A percentile compares a stretch with the other conserved stretches of the same genome.
These are phyloP conservation scores for Lophotriccus pileatus DNA, from an alignment of 2,797 vertebrate genomes.

Conservation along the genomic window DNA sequence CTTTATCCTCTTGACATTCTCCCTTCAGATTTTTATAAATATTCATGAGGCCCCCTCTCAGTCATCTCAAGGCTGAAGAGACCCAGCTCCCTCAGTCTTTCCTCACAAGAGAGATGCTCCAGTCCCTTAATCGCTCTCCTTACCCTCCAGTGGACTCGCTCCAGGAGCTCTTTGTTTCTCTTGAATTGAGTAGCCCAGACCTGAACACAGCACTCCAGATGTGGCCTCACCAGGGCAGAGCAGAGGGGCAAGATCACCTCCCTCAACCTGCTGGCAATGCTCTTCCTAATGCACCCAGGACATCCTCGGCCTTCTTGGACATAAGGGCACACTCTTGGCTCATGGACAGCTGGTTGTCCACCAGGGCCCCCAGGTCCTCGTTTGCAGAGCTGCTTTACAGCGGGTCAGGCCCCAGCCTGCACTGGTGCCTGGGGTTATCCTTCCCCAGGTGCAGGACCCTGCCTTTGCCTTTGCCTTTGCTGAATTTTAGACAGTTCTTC, in stretches of 20 bases:
- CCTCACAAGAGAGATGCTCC: neutral
- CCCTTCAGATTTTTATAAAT: neutral
- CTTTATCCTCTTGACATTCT: neutral
- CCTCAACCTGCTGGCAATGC: accelerated
- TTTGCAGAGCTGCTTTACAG: neutral
- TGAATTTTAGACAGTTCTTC: neutral
- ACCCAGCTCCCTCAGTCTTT: neutral
- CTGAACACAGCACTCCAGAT: neutral
- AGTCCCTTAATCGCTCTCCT: no score
- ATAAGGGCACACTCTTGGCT: no score
- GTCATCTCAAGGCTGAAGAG: accelerated
- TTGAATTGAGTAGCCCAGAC: neutral
- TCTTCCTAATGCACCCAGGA: neutral
- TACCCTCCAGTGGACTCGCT: accelerated
- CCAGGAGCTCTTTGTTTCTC: neutral
- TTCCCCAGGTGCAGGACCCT: neutral
- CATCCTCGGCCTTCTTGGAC: neutral
- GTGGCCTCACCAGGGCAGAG: neutral
- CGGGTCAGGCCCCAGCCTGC: neutral
- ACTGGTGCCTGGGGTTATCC: neutral
- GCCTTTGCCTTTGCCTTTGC: neutral
- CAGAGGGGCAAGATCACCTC: neutral
- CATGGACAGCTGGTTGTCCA: neutral
- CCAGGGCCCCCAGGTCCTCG: neutral
- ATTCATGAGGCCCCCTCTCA: neutral